Percentiles rank a stretch among this genome's conserved stretches.
These are phyloP conservation scores for Eueremaeus valkanovi DNA, from an alignment of 2,888 invertebrate species.

Conservation along the genomic window DNA sequence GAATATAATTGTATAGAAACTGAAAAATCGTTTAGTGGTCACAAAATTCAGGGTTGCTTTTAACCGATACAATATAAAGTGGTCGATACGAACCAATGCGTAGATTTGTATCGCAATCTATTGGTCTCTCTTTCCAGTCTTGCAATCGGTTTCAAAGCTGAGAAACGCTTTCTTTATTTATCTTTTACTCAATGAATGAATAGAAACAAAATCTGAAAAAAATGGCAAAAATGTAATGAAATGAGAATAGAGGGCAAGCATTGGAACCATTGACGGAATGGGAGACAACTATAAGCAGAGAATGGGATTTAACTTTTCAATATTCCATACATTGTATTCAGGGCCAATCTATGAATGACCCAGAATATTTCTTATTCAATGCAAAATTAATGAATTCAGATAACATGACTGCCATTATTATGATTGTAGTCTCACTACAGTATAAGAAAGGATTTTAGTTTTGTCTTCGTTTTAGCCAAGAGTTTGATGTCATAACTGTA, in stretches of 20 bases:
- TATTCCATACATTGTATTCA: background rate
- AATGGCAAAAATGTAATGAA: background rate
- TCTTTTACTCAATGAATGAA: background rate
- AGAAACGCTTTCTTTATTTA: background rate
- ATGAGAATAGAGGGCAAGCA: background rate
- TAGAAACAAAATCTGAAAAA: constrained; percentile 5
- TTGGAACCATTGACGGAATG: background rate
- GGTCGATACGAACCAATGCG: background rate
- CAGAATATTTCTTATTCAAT: too few species aligned
- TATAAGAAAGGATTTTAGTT: too few species aligned
- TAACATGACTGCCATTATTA: too few species aligned
- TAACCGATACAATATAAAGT: background rate
- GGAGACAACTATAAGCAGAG: too few species aligned
- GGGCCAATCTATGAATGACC: background rate
- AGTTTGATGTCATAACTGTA: background rate
- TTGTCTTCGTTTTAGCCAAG: background rate
- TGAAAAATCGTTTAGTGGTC: constrained; percentile 2
- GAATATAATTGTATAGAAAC: background rate
- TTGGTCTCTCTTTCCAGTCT: background rate
- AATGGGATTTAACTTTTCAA: background rate
- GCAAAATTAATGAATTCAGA: too few species aligned
- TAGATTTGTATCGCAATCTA: background rate
- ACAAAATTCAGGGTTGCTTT: background rate
- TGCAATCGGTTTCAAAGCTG: background rate
- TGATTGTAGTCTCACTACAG: too few species aligned